Evolutionary conservation across 2,888 invertebrate genomes (phyloP).

Genomic region (Clusia tigrina): DNA sequence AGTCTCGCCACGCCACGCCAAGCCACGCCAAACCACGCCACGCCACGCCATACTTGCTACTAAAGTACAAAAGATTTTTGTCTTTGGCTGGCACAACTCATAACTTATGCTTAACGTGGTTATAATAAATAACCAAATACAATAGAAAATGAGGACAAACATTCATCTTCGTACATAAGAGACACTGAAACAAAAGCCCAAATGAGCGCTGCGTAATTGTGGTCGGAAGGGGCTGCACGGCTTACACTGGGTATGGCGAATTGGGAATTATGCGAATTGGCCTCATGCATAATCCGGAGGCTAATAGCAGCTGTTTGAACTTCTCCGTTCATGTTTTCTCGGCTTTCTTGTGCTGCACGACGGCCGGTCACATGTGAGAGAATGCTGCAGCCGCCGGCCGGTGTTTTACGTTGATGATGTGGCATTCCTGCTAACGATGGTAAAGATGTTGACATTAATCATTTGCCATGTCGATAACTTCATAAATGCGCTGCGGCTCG

Average conservation of each 20-base stretch:
- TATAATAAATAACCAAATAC: slow-evolving; percentile 44
- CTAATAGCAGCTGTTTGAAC: slow-evolving; percentile 25
- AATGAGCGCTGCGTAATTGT: slow-evolving; percentile 9
- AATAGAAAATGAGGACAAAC: slow-evolving; percentile 45
- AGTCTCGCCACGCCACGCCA: no score
- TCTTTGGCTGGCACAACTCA: slow-evolving; percentile 35
- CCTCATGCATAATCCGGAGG: slow-evolving; percentile 13
- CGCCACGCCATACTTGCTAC: no score
- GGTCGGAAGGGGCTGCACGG: background rate
- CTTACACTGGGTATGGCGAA: background rate
- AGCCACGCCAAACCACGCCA: no score
- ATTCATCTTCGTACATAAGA: slow-evolving; percentile 33
- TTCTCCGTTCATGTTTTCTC: slow-evolving; percentile 8
- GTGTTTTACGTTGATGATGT: slow-evolving; percentile 6
- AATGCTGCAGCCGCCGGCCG: background rate
- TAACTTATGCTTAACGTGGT: slow-evolving; percentile 42
- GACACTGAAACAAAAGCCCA: slow-evolving; percentile 18
- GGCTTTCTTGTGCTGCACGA: background rate
- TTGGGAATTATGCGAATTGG: slow-evolving; percentile 8
- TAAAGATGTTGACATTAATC: slow-evolving; percentile 40
- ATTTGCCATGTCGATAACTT: slow-evolving; percentile 38
- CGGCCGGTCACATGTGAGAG: background rate
- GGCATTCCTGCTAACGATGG: slow-evolving; percentile 33
- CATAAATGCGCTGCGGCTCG: no score
- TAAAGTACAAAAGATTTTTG: slow-evolving; percentile 16